A percentile compares a stretch with the other conserved stretches of the same genome.
phyloP scores from a whole-genome alignment of 2,113 vertebrate genomes.

The Cyrtonyx montezumae region DNA sequence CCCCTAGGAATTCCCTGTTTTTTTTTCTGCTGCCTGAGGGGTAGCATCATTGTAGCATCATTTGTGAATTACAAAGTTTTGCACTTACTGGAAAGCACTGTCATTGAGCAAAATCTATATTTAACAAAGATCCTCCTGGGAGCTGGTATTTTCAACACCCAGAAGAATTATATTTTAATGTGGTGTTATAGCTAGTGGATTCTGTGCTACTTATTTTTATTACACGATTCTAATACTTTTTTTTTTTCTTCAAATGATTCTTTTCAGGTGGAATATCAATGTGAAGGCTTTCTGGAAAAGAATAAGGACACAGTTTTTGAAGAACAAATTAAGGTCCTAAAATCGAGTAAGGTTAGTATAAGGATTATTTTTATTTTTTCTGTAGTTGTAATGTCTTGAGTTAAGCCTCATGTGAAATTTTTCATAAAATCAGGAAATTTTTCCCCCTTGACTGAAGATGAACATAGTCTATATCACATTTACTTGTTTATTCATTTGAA shows the following conservation, averaged over 20 bases:
- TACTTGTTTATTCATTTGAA: not conserved
- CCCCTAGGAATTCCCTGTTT: not conserved
- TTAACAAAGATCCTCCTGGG: not conserved
- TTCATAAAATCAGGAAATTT: not conserved
- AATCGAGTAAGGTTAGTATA: constrained; percentile 93
- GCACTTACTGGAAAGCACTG: not conserved
- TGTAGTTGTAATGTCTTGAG: not conserved
- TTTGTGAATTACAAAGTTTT: not conserved
- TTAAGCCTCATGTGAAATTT: not conserved
- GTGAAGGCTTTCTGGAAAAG: constrained; percentile 97
- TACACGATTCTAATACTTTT: not conserved
- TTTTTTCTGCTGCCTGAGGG: not conserved
- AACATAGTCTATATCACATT: not conserved
- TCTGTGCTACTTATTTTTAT: not conserved
- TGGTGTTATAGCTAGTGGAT: not conserved
- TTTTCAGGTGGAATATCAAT: constrained; percentile 97
- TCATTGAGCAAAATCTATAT: not conserved
- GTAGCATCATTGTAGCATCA: fast-evolving
- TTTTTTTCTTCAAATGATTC: not conserved
- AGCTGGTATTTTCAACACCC: not conserved
- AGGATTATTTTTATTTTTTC: not conserved
- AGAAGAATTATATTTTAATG: not conserved
- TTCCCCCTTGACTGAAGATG: not conserved
- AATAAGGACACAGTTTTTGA: constrained; percentile 99
- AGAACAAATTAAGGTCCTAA: constrained; percentile 96